Percentiles rank a stretch among this genome's conserved stretches.
Conservation (phyloP, 2,888 invertebrate species). For the Torymus tubicola region DNA sequence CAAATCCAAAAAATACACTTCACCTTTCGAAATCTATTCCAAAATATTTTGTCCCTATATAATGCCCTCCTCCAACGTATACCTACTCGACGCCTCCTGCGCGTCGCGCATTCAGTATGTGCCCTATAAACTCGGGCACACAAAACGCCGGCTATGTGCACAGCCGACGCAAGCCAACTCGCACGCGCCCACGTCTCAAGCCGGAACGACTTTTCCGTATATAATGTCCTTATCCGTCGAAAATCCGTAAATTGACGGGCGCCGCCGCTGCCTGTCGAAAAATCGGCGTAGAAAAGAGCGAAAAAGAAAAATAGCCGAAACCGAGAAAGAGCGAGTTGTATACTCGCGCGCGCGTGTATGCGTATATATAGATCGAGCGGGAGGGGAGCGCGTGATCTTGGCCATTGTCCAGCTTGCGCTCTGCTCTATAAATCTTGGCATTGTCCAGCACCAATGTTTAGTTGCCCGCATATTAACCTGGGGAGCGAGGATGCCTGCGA, state of each 20-base stretch:
- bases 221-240: background rate
- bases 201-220: too few species aligned
- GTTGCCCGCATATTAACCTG: slow-evolving; percentile 76
- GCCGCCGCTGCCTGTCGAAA: slow-evolving; percentile 3
- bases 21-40: too few species aligned
- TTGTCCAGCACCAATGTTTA: slow-evolving; percentile 74
- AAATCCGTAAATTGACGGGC: slow-evolving; percentile 31
- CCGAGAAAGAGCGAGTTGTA: slow-evolving; percentile 41
- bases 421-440: slow-evolving; percentile 73
- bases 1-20: too few species aligned
- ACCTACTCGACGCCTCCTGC: background rate
- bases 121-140: background rate
- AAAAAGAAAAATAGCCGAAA: slow-evolving; percentile 32
- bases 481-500: slow-evolving; percentile 70
- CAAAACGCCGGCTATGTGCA: slow-evolving; percentile 22
- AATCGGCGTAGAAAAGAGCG: slow-evolving; percentile 8
- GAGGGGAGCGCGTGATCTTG: slow-evolving; percentile 42
- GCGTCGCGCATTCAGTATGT: background rate
- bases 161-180: background rate
- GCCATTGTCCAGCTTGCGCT: slow-evolving; percentile 67
- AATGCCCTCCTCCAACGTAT: too few species aligned
- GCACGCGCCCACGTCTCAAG: too few species aligned
- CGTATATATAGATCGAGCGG: background rate
- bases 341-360: background rate
- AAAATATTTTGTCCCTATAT: too few species aligned